phyloP scores from a whole-genome alignment of 2,888 invertebrate species.

The Athripsodes cinereus region DNA sequence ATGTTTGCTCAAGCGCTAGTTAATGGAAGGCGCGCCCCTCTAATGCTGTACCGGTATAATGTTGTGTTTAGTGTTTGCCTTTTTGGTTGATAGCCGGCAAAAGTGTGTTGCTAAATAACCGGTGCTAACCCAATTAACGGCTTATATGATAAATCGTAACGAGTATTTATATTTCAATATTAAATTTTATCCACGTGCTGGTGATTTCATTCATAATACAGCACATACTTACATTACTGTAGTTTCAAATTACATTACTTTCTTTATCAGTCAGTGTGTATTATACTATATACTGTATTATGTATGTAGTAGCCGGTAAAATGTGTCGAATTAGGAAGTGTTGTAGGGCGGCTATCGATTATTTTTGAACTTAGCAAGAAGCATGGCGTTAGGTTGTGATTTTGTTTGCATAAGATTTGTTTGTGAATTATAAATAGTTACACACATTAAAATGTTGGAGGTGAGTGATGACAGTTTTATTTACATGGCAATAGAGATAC shows the following conservation, averaged over 20 bases:
- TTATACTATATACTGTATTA: background rate
- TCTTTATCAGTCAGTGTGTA: background rate
- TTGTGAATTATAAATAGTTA: too few species aligned
- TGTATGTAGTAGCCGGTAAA: background rate
- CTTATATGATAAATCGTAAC: background rate
- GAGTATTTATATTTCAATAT: background rate
- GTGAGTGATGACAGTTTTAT: background rate
- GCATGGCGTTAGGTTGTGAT: background rate
- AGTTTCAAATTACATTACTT: background rate
- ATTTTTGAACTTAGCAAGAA: background rate
- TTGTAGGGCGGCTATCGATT: background rate
- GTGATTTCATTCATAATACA: too few species aligned
- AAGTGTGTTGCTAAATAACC: background rate
- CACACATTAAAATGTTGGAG: background rate
- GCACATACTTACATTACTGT: too few species aligned
- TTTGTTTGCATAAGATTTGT: background rate
- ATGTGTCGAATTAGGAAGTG: background rate
- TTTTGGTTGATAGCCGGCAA: constrained; percentile 7
- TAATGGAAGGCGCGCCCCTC: constrained; percentile 29
- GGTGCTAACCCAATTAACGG: background rate
- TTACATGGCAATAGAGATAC: background rate
- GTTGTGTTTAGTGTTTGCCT: constrained; percentile 12
- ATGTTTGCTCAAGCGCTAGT: constrained; percentile 11
- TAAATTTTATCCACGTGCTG: too few species aligned
- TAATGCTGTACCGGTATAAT: constrained; percentile 10